These are phyloP conservation scores for Mungos mungo DNA, from an alignment of 2,113 vertebrate species.

Conservation along the genomic window DNA sequence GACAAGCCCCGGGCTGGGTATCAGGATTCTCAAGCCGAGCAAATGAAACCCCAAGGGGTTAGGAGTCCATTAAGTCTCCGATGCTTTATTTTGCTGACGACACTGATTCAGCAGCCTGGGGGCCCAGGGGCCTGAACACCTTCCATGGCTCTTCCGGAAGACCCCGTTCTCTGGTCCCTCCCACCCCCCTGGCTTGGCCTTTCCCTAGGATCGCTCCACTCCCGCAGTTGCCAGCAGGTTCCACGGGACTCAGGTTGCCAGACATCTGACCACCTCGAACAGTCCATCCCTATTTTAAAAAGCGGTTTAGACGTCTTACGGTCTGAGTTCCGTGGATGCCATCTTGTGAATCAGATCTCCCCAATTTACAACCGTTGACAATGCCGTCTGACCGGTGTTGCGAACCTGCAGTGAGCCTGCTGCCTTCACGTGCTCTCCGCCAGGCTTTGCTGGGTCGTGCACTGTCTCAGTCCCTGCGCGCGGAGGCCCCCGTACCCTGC, in stretches of 20 bases:
- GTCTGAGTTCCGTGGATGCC: background rate
- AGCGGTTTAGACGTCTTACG: too few species aligned
- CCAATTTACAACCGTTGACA: background rate
- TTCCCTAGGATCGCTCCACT: background rate
- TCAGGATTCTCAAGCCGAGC: background rate
- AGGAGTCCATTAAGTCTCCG: background rate
- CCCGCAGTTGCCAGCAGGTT: background rate
- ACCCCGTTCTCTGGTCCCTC: background rate
- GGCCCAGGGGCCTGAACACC: rapidly evolving
- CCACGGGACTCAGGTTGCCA: background rate
- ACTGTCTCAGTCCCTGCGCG: rapidly evolving
- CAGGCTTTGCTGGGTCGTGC: too few species aligned
- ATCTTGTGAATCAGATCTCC: background rate
- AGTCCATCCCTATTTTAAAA: background rate
- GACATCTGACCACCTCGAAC: background rate
- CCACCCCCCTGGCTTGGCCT: too few species aligned
- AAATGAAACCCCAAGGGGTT: background rate
- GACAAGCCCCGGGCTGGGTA: background rate
- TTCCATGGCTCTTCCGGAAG: background rate
- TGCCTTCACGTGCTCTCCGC: background rate
- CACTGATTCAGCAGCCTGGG: background rate
- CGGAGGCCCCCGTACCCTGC: too few species aligned
- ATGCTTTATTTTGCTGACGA: background rate
- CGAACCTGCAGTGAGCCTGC: background rate
- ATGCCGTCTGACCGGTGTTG: background rate